Percentiles rank a stretch among this genome's conserved stretches.
Conservation (phyloP, 2,113 vertebrate genomes). For the Desmodus rotundus region DNA sequence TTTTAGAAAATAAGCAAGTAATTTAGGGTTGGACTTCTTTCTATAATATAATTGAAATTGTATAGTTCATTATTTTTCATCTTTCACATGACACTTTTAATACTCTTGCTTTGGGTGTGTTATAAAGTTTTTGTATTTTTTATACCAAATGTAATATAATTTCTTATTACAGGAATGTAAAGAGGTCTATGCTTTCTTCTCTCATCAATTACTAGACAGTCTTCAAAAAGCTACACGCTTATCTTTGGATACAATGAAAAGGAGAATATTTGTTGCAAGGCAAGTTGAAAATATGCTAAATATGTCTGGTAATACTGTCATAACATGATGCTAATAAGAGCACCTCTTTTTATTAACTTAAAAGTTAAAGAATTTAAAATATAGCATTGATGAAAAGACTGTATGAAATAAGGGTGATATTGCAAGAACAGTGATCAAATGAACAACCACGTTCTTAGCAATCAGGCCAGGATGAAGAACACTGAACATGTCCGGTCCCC, state of each 20-base stretch:
- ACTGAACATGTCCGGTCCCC: background rate
- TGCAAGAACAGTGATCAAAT: background rate
- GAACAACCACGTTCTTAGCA: background rate
- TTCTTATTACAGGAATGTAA: slow-evolving; percentile 83
- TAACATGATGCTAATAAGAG: background rate
- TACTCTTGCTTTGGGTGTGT: slow-evolving; percentile 8
- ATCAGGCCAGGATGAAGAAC: background rate
- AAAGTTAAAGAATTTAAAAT: background rate
- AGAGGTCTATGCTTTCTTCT: slow-evolving; percentile 84
- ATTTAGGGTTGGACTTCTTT: slow-evolving; percentile 14
- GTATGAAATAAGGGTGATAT: background rate
- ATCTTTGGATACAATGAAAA: slow-evolving; percentile 85
- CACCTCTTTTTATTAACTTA: background rate
- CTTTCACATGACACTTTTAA: background rate
- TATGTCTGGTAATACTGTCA: background rate
- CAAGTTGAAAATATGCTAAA: slow-evolving; percentile 72
- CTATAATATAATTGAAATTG: background rate
- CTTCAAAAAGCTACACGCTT: slow-evolving; percentile 83
- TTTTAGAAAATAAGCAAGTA: background rate
- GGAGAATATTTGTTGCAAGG: slow-evolving; percentile 81
- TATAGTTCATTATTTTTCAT: background rate
- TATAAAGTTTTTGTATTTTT: background rate
- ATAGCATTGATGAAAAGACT: background rate
- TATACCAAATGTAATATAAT: background rate
- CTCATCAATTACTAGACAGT: slow-evolving; percentile 82